phyloP scores from a whole-genome alignment of 2,113 vertebrate species.

The Petromus typicus region DNA sequence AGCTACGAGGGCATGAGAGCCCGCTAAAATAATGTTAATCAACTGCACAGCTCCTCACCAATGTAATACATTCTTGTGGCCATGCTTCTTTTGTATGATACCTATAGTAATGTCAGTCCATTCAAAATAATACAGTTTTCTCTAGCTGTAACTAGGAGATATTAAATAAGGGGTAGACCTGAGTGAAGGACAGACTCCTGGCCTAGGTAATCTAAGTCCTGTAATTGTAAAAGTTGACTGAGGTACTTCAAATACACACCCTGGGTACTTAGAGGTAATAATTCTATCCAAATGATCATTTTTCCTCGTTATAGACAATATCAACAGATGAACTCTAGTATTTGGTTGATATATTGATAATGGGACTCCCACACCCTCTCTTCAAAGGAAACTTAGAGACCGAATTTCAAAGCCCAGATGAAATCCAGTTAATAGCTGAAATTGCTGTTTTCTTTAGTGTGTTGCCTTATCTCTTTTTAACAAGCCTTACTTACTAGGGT shows the following conservation, averaged over 20 bases:
- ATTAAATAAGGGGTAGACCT: background rate
- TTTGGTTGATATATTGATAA: conserved; percentile 21
- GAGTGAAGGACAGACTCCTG: background rate
- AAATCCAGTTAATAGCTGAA: conserved; percentile 78
- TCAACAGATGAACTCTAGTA: conserved; percentile 30
- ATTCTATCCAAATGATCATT: background rate
- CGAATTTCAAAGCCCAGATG: conserved; percentile 63
- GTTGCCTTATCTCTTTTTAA: conserved; percentile 65
- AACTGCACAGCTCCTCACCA: background rate
- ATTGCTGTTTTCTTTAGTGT: conserved; percentile 75
- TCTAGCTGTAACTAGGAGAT: conserved; percentile 47
- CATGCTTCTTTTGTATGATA: background rate
- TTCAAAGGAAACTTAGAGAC: conserved; percentile 70
- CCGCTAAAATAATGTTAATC: background rate
- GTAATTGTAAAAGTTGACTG: background rate
- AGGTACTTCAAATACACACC: background rate
- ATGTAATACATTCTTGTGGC: background rate
- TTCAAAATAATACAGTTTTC: conserved; percentile 41
- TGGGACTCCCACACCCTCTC: background rate
- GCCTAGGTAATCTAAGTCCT: background rate
- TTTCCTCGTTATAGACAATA: background rate
- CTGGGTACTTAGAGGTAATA: background rate
- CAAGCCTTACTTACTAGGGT: conserved; percentile 59
- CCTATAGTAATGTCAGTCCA: background rate
- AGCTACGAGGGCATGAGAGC: fast-evolving